phyloP scores from a whole-genome alignment of 2,888 invertebrate genomes.

The Epistrophe eligans region DNA sequence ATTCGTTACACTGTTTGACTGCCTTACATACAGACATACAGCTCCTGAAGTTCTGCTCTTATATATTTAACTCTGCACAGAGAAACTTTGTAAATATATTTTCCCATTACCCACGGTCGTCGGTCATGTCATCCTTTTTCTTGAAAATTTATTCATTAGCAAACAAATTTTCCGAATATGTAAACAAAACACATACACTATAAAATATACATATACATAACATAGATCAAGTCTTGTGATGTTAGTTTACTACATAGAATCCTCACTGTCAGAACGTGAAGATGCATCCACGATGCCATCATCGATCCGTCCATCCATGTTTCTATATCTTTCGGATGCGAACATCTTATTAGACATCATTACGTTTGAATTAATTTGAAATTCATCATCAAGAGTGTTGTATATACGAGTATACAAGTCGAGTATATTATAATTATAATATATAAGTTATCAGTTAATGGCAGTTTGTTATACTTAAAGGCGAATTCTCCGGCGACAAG shows the following conservation, averaged over 20 bases:
- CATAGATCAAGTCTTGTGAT: neutral
- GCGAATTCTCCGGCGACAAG: constrained; percentile 40
- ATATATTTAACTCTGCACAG: constrained; percentile 10
- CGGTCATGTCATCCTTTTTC: constrained; percentile 41
- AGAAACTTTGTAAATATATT: neutral
- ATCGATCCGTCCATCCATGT: constrained; percentile 21
- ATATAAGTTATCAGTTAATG: constrained; percentile 50
- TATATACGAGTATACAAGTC: neutral
- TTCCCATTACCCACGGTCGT: constrained; percentile 14
- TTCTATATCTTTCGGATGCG: constrained; percentile 41
- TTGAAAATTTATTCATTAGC: constrained; percentile 73
- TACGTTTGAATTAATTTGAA: constrained; percentile 74
- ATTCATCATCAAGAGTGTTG: constrained; percentile 61
- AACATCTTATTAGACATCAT: constrained; percentile 74
- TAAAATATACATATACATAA: neutral
- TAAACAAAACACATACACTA: constrained; percentile 48
- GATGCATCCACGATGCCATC: constrained; percentile 25
- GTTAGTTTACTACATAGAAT: neutral
- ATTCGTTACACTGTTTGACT: constrained; percentile 42
- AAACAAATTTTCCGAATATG: constrained; percentile 71
- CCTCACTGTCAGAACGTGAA: neutral
- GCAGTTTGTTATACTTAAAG: constrained; percentile 69
- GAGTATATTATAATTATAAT: neutral
- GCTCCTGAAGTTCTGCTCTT: constrained; percentile 9
- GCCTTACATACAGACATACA: constrained; percentile 6